Evolutionary conservation across 1,140 invertebrate genomes (phyloP), one percentile per base, ranked within the genome.

Genomic region (Brachionus calyciflorus): DNA sequence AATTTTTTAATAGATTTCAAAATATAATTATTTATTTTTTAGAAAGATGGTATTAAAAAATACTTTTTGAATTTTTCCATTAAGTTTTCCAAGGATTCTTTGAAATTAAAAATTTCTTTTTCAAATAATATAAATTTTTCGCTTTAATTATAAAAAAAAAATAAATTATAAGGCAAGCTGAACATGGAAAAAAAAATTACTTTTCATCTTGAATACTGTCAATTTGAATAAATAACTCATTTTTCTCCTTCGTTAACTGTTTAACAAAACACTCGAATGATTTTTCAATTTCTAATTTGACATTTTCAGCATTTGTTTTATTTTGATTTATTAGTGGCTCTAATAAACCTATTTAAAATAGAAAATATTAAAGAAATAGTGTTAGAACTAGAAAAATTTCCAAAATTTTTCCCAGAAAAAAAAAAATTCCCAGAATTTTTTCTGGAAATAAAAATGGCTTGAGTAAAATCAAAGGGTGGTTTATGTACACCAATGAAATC

Each of bases 41-140:
- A n/a, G n/a, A n/a, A n/a, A n/a, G 21, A 46, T 17, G 14, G n/a
- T 33, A 19, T 30, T 9, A 19, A 70, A 7, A 48, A 70, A 12
- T 0, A 33, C 30, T 21, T 19, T 60, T 60, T 9, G 7, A 60
- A 6, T 5, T n/a, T 9, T 12, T 51, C 44, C 28, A 7, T 2
- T 51, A 3, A 73, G 0, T 33, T 21, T 24, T 49, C 21, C 5
- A 73, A 21, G 19, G 19, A 19, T 19, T 51, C 21, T 26, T 30
- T 37, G 9, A 51, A 6, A 24, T 73, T 41, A 3, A 73, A 51
- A 33, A 73, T 28, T 21, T 73, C 30, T 14, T 28, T 21, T 28
- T 73, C 69, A 73, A 55, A 49, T 2, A 40, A 5, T n/a, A 51
- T 26, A 73, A 73, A 73, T 14, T 73, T 41, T 73, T 73, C 17